Conservation (phyloP, 37 sponge, comb jelly and placozoan species). For the Spongilla lacustris region DNA sequence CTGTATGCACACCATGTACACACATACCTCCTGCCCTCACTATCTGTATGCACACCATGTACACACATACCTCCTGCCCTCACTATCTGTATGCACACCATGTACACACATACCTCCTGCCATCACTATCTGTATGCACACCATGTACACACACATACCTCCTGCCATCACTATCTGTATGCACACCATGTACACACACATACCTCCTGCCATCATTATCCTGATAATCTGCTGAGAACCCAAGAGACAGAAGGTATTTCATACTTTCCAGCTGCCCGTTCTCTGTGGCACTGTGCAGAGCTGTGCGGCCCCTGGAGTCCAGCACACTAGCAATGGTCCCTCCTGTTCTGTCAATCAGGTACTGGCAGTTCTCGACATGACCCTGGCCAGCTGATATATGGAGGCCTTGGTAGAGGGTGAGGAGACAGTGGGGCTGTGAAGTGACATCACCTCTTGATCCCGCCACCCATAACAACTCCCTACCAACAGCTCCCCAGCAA, state of each 20-base stretch:
- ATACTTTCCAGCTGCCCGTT: conserved; percentile 52
- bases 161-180: background rate
- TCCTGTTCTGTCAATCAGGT: conserved; percentile 60
- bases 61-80: too few species aligned
- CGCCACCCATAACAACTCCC: too few species aligned
- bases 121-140: background rate
- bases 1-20: too few species aligned
- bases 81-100: too few species aligned
- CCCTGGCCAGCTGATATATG: conserved; percentile 72
- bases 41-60: too few species aligned
- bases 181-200: background rate
- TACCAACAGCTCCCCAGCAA: too few species aligned
- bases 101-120: too few species aligned
- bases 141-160: background rate
- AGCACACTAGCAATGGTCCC: conserved; percentile 41
- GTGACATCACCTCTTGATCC: too few species aligned
- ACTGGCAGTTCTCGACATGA: conserved; percentile 62
- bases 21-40: too few species aligned
- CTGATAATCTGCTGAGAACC: conserved; percentile 50
- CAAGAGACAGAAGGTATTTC: conserved; percentile 62
- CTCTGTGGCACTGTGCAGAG: conserved; percentile 77
- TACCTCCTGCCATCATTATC: conserved; percentile 73
- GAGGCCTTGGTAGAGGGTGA: conserved; percentile 37
- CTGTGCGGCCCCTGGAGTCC: conserved; percentile 72
- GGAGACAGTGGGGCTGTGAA: too few species aligned